phyloP scores from a whole-genome alignment of 2,113 vertebrate species.

The Ascaphus truei region DNA sequence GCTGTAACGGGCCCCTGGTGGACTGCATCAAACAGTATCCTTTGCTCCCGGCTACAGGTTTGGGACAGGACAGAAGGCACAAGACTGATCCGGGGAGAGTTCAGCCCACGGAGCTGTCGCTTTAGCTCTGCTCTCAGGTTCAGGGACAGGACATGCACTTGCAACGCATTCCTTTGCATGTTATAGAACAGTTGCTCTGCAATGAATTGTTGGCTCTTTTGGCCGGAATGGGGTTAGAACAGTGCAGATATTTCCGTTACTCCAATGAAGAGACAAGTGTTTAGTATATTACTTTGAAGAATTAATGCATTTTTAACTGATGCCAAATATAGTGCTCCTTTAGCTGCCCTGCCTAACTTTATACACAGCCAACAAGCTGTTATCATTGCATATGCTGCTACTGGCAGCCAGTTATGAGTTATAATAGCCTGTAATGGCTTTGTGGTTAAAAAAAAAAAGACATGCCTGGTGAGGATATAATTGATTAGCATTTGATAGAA shows the following conservation, averaged over 20 bases:
- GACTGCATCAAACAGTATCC: conserved; percentile 99
- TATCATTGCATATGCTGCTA: conserved; percentile 15
- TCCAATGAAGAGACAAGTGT: background rate
- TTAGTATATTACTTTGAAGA: conserved; percentile 15
- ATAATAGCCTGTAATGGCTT: conserved; percentile 31
- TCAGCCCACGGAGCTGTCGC: no score
- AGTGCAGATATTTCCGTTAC: background rate
- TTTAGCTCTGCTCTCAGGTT: no score
- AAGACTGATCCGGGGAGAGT: no score
- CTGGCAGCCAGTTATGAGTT: conserved; percentile 19
- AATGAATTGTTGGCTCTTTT: background rate
- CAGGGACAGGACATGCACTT: no score
- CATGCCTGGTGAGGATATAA: conserved; percentile 31
- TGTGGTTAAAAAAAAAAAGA: conserved; percentile 26
- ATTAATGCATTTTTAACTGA: conserved; percentile 16
- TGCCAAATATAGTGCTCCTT: conserved; percentile 6
- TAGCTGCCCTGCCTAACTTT: background rate
- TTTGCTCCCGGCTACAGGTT: no score
- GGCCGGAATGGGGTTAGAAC: background rate
- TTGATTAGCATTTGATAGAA: conserved; percentile 37
- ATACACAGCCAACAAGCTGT: conserved; percentile 18
- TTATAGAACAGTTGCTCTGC: background rate
- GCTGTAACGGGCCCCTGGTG: conserved; percentile 98
- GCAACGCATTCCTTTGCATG: no score
- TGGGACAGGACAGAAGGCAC: no score